Evolutionary conservation across 2,797 vertebrate species (phyloP).

Genomic region (Melanotaenia trifasciata): DNA sequence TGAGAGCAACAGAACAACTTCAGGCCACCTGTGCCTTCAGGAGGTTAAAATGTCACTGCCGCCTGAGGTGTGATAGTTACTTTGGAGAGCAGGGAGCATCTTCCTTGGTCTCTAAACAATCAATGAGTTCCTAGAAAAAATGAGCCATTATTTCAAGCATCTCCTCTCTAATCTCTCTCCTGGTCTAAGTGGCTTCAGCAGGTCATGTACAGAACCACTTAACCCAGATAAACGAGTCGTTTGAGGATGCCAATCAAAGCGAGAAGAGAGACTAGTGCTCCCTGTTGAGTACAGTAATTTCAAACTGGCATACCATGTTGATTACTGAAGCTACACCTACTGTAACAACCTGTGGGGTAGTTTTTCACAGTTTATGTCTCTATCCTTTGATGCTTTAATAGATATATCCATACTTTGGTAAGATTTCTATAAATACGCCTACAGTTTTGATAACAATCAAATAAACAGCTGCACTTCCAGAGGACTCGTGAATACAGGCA

Average conservation of each 20-base stretch:
- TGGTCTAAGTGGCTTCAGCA: slow-evolving; percentile 60
- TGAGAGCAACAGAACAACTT: background rate
- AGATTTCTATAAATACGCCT: slow-evolving; percentile 11
- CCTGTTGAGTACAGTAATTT: slow-evolving; percentile 64
- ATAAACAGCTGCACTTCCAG: slow-evolving; percentile 18
- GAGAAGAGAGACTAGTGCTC: slow-evolving; percentile 53
- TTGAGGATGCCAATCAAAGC: slow-evolving; percentile 72
- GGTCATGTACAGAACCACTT: slow-evolving; percentile 65
- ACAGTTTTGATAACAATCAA: slow-evolving; percentile 24
- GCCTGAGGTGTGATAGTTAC: slow-evolving; percentile 57
- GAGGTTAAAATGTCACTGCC: slow-evolving; percentile 47
- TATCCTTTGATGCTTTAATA: slow-evolving; percentile 4
- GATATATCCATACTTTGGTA: slow-evolving; percentile 9
- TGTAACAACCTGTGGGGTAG: slow-evolving; percentile 40
- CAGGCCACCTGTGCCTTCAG: slow-evolving; percentile 31
- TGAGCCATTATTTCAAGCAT: slow-evolving; percentile 45
- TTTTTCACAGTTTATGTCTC: slow-evolving; percentile 32
- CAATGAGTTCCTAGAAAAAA: slow-evolving; percentile 27
- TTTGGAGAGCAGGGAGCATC: slow-evolving; percentile 39
- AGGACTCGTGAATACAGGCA: slow-evolving; percentile 10
- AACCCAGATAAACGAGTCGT: slow-evolving; percentile 67
- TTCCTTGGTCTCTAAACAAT: slow-evolving; percentile 35
- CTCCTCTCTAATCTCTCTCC: slow-evolving; percentile 50
- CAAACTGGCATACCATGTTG: slow-evolving; percentile 62
- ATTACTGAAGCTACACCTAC: slow-evolving; percentile 63